phyloP scores from a whole-genome alignment of 2,888 invertebrate genomes.

The Melanchra persicariae region DNA sequence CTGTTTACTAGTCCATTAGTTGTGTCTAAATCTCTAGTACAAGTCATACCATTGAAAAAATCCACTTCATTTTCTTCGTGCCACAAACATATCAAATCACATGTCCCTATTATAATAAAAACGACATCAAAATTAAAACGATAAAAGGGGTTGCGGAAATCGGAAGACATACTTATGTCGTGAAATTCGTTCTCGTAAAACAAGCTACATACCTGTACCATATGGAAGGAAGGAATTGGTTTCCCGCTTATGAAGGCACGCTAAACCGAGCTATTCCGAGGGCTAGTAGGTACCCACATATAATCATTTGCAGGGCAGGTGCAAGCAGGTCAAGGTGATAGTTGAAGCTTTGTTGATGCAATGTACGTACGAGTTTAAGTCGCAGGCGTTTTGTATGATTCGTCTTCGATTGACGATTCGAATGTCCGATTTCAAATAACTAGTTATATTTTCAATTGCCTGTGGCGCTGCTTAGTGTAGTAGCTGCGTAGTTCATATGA shows the following conservation, averaged over 20 bases:
- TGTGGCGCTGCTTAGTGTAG: too few species aligned
- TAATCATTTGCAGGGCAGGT: neutral
- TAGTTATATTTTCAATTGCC: too few species aligned
- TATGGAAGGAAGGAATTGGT: neutral
- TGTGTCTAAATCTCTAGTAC: too few species aligned
- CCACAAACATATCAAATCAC: constrained; percentile 15
- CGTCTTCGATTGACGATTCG: too few species aligned
- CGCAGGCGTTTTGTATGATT: too few species aligned
- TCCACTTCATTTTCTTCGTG: neutral
- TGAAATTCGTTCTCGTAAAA: constrained; percentile 13
- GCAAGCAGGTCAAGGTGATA: constrained; percentile 17
- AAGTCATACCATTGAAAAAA: too few species aligned
- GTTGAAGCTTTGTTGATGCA: neutral
- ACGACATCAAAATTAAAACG: constrained; percentile 25
- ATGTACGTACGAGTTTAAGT: too few species aligned
- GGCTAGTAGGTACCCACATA: too few species aligned
- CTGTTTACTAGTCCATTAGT: too few species aligned
- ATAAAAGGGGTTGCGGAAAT: constrained; percentile 23
- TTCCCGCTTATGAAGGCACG: neutral
- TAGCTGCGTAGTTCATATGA: too few species aligned
- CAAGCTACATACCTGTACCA: neutral
- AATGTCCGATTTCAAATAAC: too few species aligned
- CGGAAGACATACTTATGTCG: constrained; percentile 5
- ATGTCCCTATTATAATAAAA: constrained; percentile 1
- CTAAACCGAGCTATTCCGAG: constrained; percentile 3